Base-by-base conservation (phyloP, 2,113 vertebrate species). In the Anolis carolinensis region DNA sequence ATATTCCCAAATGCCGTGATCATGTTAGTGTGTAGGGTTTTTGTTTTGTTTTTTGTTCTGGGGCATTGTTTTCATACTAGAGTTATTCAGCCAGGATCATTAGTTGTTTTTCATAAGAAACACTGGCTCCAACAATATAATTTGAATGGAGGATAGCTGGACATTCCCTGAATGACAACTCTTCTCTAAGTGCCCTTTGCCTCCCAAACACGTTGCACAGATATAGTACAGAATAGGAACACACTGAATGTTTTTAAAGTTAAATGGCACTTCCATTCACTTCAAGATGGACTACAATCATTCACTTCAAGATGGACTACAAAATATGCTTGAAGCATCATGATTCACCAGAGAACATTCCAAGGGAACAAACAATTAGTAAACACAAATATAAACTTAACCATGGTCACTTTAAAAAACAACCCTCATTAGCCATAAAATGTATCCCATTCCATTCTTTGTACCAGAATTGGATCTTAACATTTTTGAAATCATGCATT, bases 1-100 rank as follows among this genome's bases (percentile, higher is more conserved):
- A 68, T 75, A 81, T 74, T 20, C 75, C 50, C 79, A 23, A 84
- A 90, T 86, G 79, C 34, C 23, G 48, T 32, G 52, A 7, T 2
- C 23, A 10, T 20, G 16, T 39, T 73, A 36, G 55, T 6, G 23
- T 13, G 23, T 13, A 82, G 23, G 13, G 59, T 50, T 70, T 11
- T 39, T 23, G 13, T 32, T 14, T n/a, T n/a, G n/a, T n/a, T n/a
- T n/a, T n/a, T n/a, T n/a, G n/a, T n/a, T n/a, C 44, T 8, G 25
- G 13, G 36, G 62, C n/a, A 71, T 67, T 30, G 27, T 18, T 62
- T 74, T 32, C 23, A 62, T 25, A 63, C 11, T 39, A 16, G 23
- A 21, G 30, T 83, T 11, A 74, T 83, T 5, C n/a, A 70, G 30
- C 4, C 48, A 71, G 44, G n/a, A 18, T 5, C 32, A 59, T 9